Evolutionary conservation across 30 jellyfish, hydroid and myxozoan genomes (phyloP).

Genomic region (Aurelia coerulea): DNA sequence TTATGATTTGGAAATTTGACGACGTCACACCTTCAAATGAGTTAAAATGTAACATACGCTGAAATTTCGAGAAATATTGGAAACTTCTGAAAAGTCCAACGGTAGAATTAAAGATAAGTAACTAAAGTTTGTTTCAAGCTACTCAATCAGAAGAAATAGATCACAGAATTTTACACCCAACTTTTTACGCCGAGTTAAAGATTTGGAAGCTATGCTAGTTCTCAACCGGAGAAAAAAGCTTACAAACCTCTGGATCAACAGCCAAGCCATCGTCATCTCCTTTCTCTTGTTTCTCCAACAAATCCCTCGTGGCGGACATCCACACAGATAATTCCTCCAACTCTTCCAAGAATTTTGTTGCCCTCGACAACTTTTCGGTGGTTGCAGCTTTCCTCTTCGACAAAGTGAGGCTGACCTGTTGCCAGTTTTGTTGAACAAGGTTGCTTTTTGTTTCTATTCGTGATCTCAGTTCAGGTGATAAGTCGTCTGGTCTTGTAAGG

Average conservation of each 20-base stretch:
- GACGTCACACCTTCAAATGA: too few species aligned
- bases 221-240: too few species aligned
- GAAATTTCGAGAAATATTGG: too few species aligned
- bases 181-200: too few species aligned
- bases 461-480: conserved; percentile 48
- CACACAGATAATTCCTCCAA: conserved; percentile 96
- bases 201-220: too few species aligned
- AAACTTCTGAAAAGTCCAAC: too few species aligned
- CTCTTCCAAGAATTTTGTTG: conserved; percentile 92
- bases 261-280: conserved; percentile 71
- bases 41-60: too few species aligned
- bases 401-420: conserved; percentile 72
- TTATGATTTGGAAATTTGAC: too few species aligned
- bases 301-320: conserved; percentile 96
- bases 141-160: too few species aligned
- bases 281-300: conserved; percentile 80
- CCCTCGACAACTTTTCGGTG: conserved; percentile 84
- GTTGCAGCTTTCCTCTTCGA: conserved; percentile 55
- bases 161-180: too few species aligned
- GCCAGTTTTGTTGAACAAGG: conserved; percentile 69
- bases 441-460: conserved; percentile 64
- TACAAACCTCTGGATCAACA: conserved; percentile 94
- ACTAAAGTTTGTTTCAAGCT: too few species aligned
- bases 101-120: too few species aligned
- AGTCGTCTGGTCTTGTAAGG: conserved; percentile 65